phyloP scores from a whole-genome alignment of 2,888 invertebrate species.

The Aphidius colemani region DNA sequence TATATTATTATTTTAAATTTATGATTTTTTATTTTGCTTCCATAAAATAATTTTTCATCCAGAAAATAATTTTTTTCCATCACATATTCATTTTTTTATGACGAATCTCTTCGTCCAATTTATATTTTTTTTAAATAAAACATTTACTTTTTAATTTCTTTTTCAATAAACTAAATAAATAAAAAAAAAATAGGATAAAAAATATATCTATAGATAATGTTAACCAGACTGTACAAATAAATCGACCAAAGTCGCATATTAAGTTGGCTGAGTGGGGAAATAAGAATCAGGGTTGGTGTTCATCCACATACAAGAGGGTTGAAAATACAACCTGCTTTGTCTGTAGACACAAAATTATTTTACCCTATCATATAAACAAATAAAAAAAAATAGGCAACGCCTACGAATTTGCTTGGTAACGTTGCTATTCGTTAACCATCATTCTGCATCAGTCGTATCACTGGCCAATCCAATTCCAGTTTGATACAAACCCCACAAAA shows the following conservation, averaged over 20 bases:
- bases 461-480: conserved; percentile 5
- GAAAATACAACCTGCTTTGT: neutral
- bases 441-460: conserved; percentile 1
- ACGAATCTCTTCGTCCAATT: too few relatives aligned
- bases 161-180: conserved; percentile 2
- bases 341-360: too few relatives aligned
- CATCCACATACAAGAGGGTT: neutral
- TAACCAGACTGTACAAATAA: too few relatives aligned
- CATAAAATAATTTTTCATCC: too few relatives aligned
- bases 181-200: conserved; percentile 22
- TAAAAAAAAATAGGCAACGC: neutral
- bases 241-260: too few relatives aligned
- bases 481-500: neutral
- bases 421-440: conserved; percentile 10
- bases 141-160: neutral
- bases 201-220: neutral
- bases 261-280: too few relatives aligned
- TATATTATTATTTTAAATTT: too few relatives aligned
- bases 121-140: too few relatives aligned
- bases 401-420: neutral
- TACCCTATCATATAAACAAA: neutral
- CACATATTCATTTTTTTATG: too few relatives aligned
- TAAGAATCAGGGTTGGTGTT: too few relatives aligned
- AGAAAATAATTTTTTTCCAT: too few relatives aligned
- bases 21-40: too few relatives aligned